These are phyloP conservation scores for Cyanoderma ruficeps DNA, from an alignment of 2,113 vertebrate species.

Conservation along the genomic window DNA sequence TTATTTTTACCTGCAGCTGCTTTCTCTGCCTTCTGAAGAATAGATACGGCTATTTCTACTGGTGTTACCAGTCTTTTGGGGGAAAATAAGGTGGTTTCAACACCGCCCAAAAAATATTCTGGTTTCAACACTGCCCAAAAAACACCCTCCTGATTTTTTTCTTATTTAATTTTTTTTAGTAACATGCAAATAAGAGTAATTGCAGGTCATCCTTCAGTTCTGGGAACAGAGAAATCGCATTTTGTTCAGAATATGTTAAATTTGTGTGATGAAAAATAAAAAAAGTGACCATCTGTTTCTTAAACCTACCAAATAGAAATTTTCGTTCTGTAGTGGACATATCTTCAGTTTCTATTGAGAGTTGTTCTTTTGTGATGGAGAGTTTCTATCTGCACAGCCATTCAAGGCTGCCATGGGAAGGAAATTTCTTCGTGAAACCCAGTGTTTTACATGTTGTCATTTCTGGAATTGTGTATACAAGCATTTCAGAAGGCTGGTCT, in stretches of 20 bases:
- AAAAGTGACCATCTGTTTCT: background rate
- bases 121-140: background rate
- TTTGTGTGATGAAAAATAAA: background rate
- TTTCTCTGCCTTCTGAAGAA: background rate
- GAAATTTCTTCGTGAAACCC: background rate
- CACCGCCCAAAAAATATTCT: too few relatives aligned
- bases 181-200: background rate
- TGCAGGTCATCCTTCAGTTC: background rate
- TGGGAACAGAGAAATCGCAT: background rate
- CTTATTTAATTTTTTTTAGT: background rate
- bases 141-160: background rate
- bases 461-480: background rate
- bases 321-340: background rate
- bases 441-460: background rate
- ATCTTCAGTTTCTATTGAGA: background rate
- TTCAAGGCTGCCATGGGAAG: background rate
- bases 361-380: background rate
- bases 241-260: background rate
- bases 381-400: background rate
- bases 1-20: background rate
- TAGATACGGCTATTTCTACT: background rate
- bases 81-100: background rate
- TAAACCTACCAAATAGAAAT: background rate
- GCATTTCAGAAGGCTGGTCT: background rate
- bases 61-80: background rate